Evolutionary conservation across 2,888 invertebrate species (phyloP), one percentile per base, ranked within the genome.

Genomic region (Timema podura): DNA sequence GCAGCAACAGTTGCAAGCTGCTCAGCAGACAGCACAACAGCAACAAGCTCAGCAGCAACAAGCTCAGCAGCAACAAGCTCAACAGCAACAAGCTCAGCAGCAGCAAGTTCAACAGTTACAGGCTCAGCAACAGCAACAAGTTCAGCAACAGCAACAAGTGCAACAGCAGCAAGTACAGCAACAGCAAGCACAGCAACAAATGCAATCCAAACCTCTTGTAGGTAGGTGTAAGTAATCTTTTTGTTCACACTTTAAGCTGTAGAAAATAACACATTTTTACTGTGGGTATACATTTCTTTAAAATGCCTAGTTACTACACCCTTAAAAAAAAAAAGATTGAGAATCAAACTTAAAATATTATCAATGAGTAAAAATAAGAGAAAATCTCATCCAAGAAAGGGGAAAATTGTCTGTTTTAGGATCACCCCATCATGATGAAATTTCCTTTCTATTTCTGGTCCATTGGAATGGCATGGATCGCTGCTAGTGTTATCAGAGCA

Each of bases 201-300:
- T 85, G 54, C 85, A 85, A 75, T 84, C 85, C 5, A 85, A 85
- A 76, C 85, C 85, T 9, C 81, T 64, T 16, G 49, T 86, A 61
- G 61, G 76, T 85, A 86, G 84, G 83, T 85, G 85, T 78, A 79
- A 83, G 77, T n/a, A 7, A 47, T 48, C 5, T 65, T 64, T 44
- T 8, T 54, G n/a, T 54, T 54, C 6, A 54, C n/a, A 16, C 15
- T n/a, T 8, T 54, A 15, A 16, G 11, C 11, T 54, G 10, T 16
- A 54, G 11, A 54, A 15, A 54, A 54, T 54, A 16, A 30, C 30
- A 30, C 30, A 30, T 30, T 30, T 30, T 30, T 30, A 2, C 30
- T 30, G 30, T 30, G 30, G n/a, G n/a, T 51, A n/a, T 61, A 15
- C 61, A 61, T 13, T 61, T 61, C 13, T 65, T 13, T 10, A 16